Conservation (phyloP, 1,140 invertebrate species). For the Calosoma granatense region DNA sequence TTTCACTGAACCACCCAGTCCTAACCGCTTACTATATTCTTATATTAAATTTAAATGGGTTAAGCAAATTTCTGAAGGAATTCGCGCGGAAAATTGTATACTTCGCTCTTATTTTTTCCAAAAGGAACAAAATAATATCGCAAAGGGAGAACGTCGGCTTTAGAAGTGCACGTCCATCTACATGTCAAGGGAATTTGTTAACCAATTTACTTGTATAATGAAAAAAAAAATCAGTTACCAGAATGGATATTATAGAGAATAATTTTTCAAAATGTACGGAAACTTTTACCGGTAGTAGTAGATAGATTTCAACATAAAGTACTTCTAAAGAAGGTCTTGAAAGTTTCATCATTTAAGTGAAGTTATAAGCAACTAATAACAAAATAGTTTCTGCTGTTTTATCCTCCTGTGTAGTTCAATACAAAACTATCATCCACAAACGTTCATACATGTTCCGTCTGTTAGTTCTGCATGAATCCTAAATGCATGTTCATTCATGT, state of each 20-base stretch:
- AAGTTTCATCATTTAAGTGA: too few species aligned
- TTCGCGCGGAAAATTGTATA: constrained; percentile 6
- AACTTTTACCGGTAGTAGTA: not conserved
- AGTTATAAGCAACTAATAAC: too few species aligned
- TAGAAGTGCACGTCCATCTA: not conserved
- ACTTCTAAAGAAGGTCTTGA: too few species aligned
- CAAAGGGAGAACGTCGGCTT: not conserved
- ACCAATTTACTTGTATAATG: not conserved
- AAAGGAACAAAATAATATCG: not conserved
- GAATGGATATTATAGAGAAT: not conserved
- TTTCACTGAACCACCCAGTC: not conserved
- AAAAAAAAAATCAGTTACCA: not conserved
- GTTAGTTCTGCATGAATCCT: too few species aligned
- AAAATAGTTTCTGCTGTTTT: too few species aligned
- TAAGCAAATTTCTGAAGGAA: constrained; percentile 6
- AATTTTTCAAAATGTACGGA: not conserved
- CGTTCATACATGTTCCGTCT: too few species aligned
- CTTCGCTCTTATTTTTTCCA: not conserved
- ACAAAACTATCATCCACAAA: too few species aligned
- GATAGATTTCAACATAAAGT: not conserved
- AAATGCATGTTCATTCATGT: too few species aligned
- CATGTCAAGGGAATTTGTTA: not conserved
- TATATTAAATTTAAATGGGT: constrained; percentile 8
- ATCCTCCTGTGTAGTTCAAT: too few species aligned
- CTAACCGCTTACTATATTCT: constrained; percentile 4